Conservation (phyloP, 2,888 invertebrate genomes). For the Gryllus longicercus region DNA sequence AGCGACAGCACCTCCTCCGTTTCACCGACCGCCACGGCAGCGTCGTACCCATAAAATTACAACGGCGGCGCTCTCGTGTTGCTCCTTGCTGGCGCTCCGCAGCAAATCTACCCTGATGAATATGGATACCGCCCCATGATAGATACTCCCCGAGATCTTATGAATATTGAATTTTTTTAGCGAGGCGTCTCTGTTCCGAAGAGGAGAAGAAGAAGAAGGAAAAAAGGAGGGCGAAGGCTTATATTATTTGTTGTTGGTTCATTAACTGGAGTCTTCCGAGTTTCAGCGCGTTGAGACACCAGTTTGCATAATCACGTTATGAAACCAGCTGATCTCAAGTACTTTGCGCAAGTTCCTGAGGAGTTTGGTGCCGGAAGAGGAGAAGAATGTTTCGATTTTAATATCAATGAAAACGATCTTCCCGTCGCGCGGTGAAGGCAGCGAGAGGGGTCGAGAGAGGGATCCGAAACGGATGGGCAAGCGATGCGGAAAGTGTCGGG, state of each 20-base stretch:
- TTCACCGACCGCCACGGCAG: no score
- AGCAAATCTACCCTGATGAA: neutral
- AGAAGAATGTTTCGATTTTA: neutral
- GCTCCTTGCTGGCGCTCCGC: no score
- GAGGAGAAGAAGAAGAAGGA: no score
- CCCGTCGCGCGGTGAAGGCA: no score
- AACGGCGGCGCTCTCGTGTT: no score
- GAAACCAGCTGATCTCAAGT: neutral
- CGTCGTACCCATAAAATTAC: no score
- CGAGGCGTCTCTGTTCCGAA: neutral
- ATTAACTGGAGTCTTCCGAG: neutral
- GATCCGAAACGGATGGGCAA: no score
- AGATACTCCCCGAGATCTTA: neutral
- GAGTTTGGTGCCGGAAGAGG: neutral
- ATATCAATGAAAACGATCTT: neutral
- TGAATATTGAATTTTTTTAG: neutral
- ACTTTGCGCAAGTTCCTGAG: neutral
- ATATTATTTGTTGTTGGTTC: slow-evolving; percentile 17
- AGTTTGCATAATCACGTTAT: slow-evolving; percentile 4
- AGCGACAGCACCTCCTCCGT: no score
- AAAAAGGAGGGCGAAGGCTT: neutral
- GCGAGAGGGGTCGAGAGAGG: no score
- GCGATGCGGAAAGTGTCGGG: no score
- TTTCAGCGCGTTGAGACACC: neutral
- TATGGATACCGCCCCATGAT: neutral